Conservation (phyloP, 2,888 invertebrate genomes). For the Geotrupes spiniger region DNA sequence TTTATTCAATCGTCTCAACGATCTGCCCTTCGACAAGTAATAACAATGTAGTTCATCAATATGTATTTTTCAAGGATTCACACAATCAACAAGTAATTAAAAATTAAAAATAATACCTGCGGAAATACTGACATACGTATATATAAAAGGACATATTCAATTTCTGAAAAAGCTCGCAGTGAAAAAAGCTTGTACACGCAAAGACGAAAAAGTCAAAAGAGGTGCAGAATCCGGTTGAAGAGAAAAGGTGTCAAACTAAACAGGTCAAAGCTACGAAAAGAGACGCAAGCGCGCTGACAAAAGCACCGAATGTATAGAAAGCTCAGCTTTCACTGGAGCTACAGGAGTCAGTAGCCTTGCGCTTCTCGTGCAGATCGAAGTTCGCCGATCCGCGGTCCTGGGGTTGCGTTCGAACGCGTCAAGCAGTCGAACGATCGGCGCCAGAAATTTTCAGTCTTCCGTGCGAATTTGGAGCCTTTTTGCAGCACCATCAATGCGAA, state of each 20-base stretch:
- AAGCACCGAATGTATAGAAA: conserved; percentile 36
- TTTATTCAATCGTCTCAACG: too few species aligned
- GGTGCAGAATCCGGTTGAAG: conserved; percentile 33
- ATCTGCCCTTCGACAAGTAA: too few species aligned
- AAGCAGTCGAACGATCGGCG: not conserved
- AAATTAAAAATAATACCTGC: conserved; percentile 15
- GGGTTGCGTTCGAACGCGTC: conserved; percentile 14
- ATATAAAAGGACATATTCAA: not conserved
- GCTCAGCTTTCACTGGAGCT: conserved; percentile 35
- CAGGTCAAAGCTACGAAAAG: conserved; percentile 40
- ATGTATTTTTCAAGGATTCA: too few species aligned
- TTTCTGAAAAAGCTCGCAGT: conserved; percentile 3
- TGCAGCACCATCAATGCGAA: conserved; percentile 10
- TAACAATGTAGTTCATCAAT: too few species aligned
- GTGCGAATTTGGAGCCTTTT: conserved; percentile 8
- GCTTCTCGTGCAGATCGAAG: conserved; percentile 25
- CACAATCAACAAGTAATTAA: too few species aligned
- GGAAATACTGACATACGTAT: not conserved
- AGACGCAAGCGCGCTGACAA: conserved; percentile 36
- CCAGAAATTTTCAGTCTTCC: conserved; percentile 12
- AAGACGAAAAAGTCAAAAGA: conserved; percentile 25
- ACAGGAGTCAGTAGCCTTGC: conserved; percentile 43
- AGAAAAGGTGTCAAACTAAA: conserved; percentile 43
- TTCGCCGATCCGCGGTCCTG: conserved; percentile 5
- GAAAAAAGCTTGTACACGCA: conserved; percentile 19